Percentiles rank a stretch among this genome's conserved stretches.
phyloP scores from a whole-genome alignment of 2,113 vertebrate species.

The Pterocles orientalis region DNA sequence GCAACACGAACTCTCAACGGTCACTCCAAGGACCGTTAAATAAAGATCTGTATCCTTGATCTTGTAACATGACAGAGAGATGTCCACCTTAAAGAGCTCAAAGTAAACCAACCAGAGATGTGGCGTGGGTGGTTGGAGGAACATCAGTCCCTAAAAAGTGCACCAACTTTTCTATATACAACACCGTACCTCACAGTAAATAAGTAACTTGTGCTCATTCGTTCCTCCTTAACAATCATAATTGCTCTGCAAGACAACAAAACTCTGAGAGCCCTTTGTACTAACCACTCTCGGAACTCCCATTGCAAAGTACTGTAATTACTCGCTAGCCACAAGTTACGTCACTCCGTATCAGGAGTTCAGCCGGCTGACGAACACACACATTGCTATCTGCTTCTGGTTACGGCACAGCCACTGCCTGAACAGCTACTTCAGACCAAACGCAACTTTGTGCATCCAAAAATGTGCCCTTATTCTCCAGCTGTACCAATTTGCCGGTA shows the following conservation, averaged over 20 bases:
- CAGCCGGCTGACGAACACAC: background rate
- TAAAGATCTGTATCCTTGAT: background rate
- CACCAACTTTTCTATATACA: background rate
- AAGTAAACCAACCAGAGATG: background rate
- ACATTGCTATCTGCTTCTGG: slow-evolving; percentile 5
- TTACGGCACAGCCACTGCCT: background rate
- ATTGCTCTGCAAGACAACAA: slow-evolving; percentile 4
- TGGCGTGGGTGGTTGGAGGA: background rate
- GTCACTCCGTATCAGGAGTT: slow-evolving; percentile 5
- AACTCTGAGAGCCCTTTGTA: slow-evolving; percentile 6
- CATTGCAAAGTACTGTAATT: slow-evolving; percentile 24
- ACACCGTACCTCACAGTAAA: background rate
- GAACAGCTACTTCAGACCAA: background rate
- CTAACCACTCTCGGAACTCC: slow-evolving; percentile 40
- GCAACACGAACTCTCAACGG: background rate
- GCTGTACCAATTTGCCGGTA: background rate
- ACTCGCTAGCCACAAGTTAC: slow-evolving; percentile 34
- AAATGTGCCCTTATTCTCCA: background rate
- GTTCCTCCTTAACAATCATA: background rate
- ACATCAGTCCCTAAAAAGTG: background rate
- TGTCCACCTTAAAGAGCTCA: background rate
- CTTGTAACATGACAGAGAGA: background rate
- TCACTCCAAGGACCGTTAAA: background rate
- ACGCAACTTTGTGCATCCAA: background rate
- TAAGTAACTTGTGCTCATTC: background rate